Evolutionary conservation across 1,140 invertebrate genomes (phyloP).

Genomic region (Metaphire vulgaris): DNA sequence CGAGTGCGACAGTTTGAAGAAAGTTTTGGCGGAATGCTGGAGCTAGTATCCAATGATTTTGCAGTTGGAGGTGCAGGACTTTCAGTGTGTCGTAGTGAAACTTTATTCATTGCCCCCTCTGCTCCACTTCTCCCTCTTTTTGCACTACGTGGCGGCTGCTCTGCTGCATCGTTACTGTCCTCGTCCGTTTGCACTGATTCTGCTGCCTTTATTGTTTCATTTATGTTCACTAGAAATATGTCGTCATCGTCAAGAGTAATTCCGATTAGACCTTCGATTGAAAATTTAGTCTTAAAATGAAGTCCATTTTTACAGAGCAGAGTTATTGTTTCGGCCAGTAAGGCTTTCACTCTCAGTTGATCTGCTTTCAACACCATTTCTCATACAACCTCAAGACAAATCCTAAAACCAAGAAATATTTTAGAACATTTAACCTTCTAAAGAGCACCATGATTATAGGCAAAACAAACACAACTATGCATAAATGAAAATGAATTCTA

Average conservation of each 20-base stretch:
- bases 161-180: neutral
- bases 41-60: neutral
- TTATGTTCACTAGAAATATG: slow-evolving; percentile 18
- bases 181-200: neutral
- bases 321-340: slow-evolving; percentile 20
- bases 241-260: slow-evolving; percentile 24
- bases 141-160: neutral
- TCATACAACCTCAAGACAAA: no score
- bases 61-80: neutral
- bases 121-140: neutral
- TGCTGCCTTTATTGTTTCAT: slow-evolving; percentile 11
- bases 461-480: no score
- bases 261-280: slow-evolving; percentile 20
- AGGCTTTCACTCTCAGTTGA: slow-evolving; percentile 9
- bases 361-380: slow-evolving; percentile 8
- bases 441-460: no score
- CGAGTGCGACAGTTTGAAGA: neutral
- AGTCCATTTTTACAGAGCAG: slow-evolving; percentile 18
- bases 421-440: no score
- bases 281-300: slow-evolving; percentile 11
- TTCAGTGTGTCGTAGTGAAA: neutral
- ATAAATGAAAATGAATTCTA: no score
- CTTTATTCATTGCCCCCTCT: neutral
- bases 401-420: no score
- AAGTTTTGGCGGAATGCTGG: neutral